Percentiles rank a stretch among this genome's conserved stretches.
phyloP scores from a whole-genome alignment of 2,888 invertebrate genomes.

The Rotaria sp. region DNA sequence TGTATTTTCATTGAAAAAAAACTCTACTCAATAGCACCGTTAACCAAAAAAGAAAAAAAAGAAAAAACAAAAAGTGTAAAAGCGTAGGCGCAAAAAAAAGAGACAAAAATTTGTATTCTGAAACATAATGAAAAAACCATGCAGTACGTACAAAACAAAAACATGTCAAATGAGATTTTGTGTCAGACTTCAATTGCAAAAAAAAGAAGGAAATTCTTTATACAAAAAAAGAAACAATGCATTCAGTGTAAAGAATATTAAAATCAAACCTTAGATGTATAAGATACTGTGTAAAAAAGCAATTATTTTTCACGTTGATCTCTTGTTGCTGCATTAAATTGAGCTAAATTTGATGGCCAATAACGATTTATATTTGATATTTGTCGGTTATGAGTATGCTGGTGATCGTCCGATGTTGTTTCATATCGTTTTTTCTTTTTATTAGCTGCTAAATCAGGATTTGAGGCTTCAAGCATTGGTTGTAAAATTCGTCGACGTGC shows the following conservation, averaged over 20 bases:
- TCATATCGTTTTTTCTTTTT: conserved; percentile 38
- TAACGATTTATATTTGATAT: not conserved
- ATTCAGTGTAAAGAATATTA: not conserved
- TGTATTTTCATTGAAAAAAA: not conserved
- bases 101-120: not conserved
- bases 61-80: not conserved
- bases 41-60: not conserved
- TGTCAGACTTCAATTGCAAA: not conserved
- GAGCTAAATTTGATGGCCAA: conserved; percentile 20
- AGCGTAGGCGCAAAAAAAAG: not conserved
- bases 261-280: not conserved
- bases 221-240: not conserved
- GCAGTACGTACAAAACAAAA: not conserved
- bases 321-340: not conserved
- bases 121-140: not conserved
- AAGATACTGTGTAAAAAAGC: not conserved
- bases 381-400: not conserved
- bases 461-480: conserved; percentile 39
- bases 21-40: not conserved
- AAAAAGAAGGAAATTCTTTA: not conserved
- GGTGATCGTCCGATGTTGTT: not conserved
- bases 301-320: not conserved
- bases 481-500: conserved; percentile 40
- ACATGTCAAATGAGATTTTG: not conserved
- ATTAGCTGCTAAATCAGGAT: conserved; percentile 3